phyloP scores from a whole-genome alignment of 2,888 invertebrate species.

The Pandemis cinnamomeana region DNA sequence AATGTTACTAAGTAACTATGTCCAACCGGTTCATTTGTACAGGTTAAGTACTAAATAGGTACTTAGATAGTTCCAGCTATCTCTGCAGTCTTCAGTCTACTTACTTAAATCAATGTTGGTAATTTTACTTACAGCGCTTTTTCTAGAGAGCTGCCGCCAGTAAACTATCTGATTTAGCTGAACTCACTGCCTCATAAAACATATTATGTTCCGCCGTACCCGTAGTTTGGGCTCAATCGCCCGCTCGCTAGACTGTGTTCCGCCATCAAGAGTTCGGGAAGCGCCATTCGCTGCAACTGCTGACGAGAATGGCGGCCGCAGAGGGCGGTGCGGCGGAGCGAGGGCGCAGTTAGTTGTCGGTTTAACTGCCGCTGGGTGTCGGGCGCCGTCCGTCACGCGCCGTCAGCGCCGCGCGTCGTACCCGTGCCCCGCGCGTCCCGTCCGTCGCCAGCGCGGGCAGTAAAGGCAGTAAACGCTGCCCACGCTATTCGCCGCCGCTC shows the following conservation, averaged over 20 bases:
- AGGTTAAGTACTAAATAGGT: too few relatives aligned
- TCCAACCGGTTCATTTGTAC: too few relatives aligned
- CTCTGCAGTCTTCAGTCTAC: too few relatives aligned
- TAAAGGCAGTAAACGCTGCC: background rate
- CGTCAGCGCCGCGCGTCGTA: background rate
- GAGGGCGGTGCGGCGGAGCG: background rate
- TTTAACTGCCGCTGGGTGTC: background rate
- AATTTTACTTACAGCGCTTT: too few relatives aligned
- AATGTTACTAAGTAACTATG: too few relatives aligned
- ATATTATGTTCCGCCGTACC: background rate
- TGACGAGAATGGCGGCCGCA: background rate
- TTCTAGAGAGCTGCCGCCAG: too few relatives aligned
- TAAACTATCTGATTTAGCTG: background rate
- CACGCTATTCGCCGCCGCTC: constrained; percentile 1
- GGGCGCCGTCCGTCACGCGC: constrained; percentile 9
- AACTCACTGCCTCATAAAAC: background rate
- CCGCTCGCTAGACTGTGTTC: background rate
- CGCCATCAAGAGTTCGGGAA: constrained; percentile 2
- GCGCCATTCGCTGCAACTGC: constrained; percentile 5
- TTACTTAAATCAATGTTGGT: too few relatives aligned
- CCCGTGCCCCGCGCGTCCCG: too few relatives aligned
- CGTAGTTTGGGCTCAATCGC: background rate
- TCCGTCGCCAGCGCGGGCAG: background rate
- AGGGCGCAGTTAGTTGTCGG: background rate
- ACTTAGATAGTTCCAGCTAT: too few relatives aligned